These are phyloP conservation scores for Erannis defoliaria DNA, from an alignment of 2,888 invertebrate genomes.

Conservation along the genomic window DNA sequence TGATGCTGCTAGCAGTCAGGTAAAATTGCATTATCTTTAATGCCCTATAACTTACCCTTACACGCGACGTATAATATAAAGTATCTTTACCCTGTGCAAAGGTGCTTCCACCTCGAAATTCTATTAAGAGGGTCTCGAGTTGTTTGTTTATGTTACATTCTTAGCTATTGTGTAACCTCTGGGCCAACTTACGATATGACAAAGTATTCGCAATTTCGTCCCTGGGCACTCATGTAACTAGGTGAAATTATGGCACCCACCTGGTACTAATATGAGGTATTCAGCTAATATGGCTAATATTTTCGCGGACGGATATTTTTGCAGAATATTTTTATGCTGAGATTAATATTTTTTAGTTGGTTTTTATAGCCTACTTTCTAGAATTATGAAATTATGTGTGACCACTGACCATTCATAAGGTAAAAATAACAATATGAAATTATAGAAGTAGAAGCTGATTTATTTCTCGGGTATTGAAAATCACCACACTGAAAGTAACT, in stretches of 20 bases:
- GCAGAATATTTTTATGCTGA: slow-evolving; percentile 14
- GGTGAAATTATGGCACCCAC: slow-evolving; percentile 66
- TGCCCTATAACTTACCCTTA: slow-evolving; percentile 21
- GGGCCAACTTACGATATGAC: slow-evolving; percentile 58
- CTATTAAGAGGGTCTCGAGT: slow-evolving; percentile 76
- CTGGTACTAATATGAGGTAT: slow-evolving; percentile 69
- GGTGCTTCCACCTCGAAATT: slow-evolving; percentile 70
- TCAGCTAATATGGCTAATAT: slow-evolving; percentile 51
- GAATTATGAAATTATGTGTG: not conserved
- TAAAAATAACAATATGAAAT: too few species aligned
- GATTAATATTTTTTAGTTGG: not conserved
- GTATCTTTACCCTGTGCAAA: slow-evolving; percentile 66
- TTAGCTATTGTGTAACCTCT: slow-evolving; percentile 67
- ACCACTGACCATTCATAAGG: too few species aligned
- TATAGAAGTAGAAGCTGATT: too few species aligned
- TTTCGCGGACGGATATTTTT: slow-evolving; percentile 30
- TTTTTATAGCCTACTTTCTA: not conserved
- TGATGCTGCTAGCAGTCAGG: not conserved
- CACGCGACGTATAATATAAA: slow-evolving; percentile 55
- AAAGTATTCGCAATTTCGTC: slow-evolving; percentile 69
- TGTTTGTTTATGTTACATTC: slow-evolving; percentile 76
- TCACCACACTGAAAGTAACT: too few species aligned
- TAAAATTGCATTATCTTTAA: slow-evolving; percentile 9
- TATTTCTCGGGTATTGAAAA: too few species aligned
- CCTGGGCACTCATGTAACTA: slow-evolving; percentile 56